Conservation (phyloP, 2,113 vertebrate species). For the Gallinago undulata region DNA sequence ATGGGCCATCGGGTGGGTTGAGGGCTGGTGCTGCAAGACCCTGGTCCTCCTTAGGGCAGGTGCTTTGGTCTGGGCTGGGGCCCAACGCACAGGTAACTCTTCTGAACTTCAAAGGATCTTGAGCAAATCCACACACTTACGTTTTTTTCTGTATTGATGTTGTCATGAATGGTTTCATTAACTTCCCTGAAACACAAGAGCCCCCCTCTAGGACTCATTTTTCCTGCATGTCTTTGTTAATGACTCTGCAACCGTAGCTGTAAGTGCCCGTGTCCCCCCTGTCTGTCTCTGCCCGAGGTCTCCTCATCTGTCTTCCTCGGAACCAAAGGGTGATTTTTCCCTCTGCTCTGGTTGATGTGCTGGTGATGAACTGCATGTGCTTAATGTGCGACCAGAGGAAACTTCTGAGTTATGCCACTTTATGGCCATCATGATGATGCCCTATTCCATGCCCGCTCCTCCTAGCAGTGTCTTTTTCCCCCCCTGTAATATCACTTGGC, state of each 20-base stretch:
- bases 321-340: not conserved
- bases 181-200: not conserved
- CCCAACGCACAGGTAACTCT: not conserved
- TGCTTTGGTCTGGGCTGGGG: not conserved
- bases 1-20: rapidly evolving
- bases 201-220: not conserved
- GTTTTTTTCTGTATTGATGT: not conserved
- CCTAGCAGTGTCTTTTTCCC: rapidly evolving
- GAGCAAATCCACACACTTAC: rapidly evolving
- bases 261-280: rapidly evolving
- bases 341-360: not conserved
- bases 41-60: not conserved
- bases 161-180: not conserved
- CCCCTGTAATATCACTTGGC: not conserved
- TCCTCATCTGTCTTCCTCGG: not conserved
- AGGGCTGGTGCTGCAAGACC: rapidly evolving
- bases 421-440: rapidly evolving
- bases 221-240: not conserved
- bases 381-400: not conserved
- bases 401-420: not conserved
- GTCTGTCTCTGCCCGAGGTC: not conserved
- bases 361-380: rapidly evolving
- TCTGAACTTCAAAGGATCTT: not conserved
- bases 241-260: not conserved
- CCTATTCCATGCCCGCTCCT: rapidly evolving